Evolutionary conservation across 2,888 invertebrate species (phyloP).

Genomic region (Mythimna ferrago): DNA sequence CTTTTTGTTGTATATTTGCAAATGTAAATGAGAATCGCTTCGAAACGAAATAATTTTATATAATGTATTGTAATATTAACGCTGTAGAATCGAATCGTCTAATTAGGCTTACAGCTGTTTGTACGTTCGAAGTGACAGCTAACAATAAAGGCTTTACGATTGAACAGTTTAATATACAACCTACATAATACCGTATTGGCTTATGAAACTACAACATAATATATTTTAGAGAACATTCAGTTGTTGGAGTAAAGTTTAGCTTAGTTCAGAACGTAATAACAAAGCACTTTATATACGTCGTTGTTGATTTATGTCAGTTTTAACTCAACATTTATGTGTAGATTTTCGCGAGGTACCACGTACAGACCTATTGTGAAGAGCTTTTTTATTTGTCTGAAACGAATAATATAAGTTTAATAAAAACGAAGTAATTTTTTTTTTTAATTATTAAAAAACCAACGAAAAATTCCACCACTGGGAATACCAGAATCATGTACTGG

Average conservation of each 20-base stretch:
- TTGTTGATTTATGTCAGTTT: slow-evolving; percentile 35
- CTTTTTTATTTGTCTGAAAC: slow-evolving; percentile 4
- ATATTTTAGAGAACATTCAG: slow-evolving; percentile 17
- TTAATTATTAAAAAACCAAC: too few species aligned
- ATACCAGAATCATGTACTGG: too few species aligned
- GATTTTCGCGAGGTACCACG: not conserved
- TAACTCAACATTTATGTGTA: slow-evolving; percentile 1
- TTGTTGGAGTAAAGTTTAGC: slow-evolving; percentile 21
- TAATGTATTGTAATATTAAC: slow-evolving; percentile 50
- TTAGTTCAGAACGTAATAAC: slow-evolving; percentile 30
- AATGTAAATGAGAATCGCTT: slow-evolving; percentile 75
- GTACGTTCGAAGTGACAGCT: not conserved
- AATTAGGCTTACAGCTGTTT: slow-evolving; percentile 34
- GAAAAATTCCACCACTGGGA: too few species aligned
- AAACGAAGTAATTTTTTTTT: too few species aligned
- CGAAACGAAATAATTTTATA: slow-evolving; percentile 63
- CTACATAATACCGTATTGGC: slow-evolving; percentile 3
- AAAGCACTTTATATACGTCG: slow-evolving; percentile 20
- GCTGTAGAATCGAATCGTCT: slow-evolving; percentile 30
- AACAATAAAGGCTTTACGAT: slow-evolving; percentile 26
- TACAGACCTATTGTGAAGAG: not conserved
- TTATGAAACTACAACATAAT: slow-evolving; percentile 30
- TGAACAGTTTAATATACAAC: slow-evolving; percentile 24
- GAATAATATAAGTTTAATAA: too few species aligned
- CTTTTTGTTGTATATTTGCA: slow-evolving; percentile 80